phyloP scores from a whole-genome alignment of 2,888 invertebrate species.

The Hermaeophaga mercurialis region DNA sequence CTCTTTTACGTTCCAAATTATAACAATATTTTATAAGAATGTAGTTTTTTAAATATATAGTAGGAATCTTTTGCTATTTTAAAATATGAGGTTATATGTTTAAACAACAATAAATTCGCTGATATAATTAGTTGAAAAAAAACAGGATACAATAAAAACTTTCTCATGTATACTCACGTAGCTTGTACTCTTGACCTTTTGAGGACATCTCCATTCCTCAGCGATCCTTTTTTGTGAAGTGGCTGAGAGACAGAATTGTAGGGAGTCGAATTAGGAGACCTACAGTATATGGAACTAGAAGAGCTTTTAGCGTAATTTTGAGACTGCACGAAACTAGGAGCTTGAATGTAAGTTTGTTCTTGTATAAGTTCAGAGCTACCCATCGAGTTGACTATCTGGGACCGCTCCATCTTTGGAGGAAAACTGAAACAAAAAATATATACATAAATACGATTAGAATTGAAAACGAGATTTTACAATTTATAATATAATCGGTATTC shows the following conservation, averaged over 20 bases:
- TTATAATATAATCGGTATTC: too few relatives aligned
- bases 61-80: too few relatives aligned
- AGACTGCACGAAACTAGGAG: slow-evolving; percentile 55
- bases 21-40: too few relatives aligned
- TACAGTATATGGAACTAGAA: slow-evolving; percentile 51
- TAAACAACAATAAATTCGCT: too few relatives aligned
- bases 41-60: too few relatives aligned
- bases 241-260: slow-evolving; percentile 58
- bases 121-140: too few relatives aligned
- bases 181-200: slow-evolving; percentile 71
- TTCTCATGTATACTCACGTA: slow-evolving; percentile 64
- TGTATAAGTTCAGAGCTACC: slow-evolving; percentile 53
- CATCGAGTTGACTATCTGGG: slow-evolving; percentile 53
- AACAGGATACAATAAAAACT: too few relatives aligned
- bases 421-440: slow-evolving; percentile 53
- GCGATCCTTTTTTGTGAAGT: slow-evolving; percentile 68
- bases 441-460: too few relatives aligned
- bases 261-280: slow-evolving; percentile 53
- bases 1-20: too few relatives aligned
- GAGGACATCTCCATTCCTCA: slow-evolving; percentile 68
- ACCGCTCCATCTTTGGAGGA: slow-evolving; percentile 57
- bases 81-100: too few relatives aligned
- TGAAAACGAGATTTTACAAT: too few relatives aligned
- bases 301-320: slow-evolving; percentile 53
- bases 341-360: slow-evolving; percentile 58